Evolutionary conservation across 2,888 invertebrate species (phyloP).

Genomic region (Andrena praecox): DNA sequence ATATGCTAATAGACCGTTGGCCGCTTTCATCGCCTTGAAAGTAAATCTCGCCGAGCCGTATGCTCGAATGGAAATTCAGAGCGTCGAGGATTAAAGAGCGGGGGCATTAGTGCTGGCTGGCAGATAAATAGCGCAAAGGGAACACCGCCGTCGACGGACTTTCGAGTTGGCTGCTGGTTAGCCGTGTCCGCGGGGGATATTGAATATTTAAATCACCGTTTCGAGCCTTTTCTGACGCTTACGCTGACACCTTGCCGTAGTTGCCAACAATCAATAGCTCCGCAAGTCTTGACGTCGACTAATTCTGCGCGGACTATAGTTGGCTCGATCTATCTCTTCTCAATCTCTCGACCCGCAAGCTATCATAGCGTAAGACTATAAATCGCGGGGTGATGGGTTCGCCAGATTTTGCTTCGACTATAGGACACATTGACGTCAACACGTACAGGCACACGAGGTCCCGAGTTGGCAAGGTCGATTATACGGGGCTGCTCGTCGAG

Average conservation of each 20-base stretch:
- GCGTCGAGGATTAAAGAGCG: conserved; percentile 44
- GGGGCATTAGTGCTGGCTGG: conserved; percentile 5
- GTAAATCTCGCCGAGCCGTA: conserved; percentile 67
- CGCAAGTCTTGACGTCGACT: no score
- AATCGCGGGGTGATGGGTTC: no score
- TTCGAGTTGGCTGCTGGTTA: background rate
- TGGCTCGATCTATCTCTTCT: no score
- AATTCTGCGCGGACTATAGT: no score
- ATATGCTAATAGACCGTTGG: conserved; percentile 71
- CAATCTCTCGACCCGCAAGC: no score
- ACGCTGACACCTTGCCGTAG: background rate
- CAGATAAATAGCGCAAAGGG: conserved; percentile 19
- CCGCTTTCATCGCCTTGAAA: conserved; percentile 65
- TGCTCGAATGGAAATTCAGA: conserved; percentile 55
- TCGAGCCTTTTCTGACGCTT: background rate
- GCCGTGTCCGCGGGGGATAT: background rate
- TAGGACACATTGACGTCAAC: background rate
- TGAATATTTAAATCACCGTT: conserved; percentile 15
- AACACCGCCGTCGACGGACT: conserved; percentile 1
- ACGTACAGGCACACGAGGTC: background rate
- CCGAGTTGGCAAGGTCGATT: conserved; percentile 20
- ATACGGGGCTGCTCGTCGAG: conserved; percentile 44
- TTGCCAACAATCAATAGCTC: no score
- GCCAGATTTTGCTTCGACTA: background rate
- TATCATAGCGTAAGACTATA: no score